Base-by-base conservation (phyloP, 2,888 invertebrate genomes). In the Trichogramma evanescens region DNA sequence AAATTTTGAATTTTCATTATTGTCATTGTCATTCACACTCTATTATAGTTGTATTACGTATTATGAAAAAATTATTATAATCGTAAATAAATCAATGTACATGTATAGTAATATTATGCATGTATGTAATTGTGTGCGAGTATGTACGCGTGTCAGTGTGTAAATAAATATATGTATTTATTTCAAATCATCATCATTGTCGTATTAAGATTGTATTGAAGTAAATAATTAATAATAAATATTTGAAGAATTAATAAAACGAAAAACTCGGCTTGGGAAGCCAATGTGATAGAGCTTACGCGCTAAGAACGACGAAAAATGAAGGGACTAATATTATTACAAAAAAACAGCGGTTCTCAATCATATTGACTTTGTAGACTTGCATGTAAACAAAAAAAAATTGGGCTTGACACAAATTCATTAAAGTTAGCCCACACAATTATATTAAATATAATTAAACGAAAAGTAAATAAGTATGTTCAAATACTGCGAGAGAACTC, bases 201-300 rank as follows among this genome's bases (percentile, higher is more conserved):
- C 52, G 58, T 4, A 58, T 59, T 57, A 62, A 60, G 44, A 62
- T 62, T 60, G 59, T 56, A 51, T 44, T 63, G 58, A 64, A 53
- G 46, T 51, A 49, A 59, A 50, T 59, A 61, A 61, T 41, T 38
- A 54, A 58, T 55, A 42, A 10, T 43, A 13, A 53, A 10, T 10
- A 5, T 26, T 4, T 43, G 66, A 67, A 66, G 68, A 63, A 67
- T 62, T 55, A 58, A 63, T 59, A 56, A 57, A 62, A 61, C 58
- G 64, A 67, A 74, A 67, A 71, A 76, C 74, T 72, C 69, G 77
- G 77, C 77, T 77, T 77, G 59, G 71, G 67, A 77, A 77, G 77
- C 77, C 77, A 75, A 77, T 77, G 77, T 77, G 77, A 77, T 77
- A 77, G 77, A 77, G 77, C 77, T 77, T 77, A 75, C 72, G 71